These are phyloP conservation scores for Zosterops hypoxanthus DNA, from an alignment of 2,113 vertebrate species.

Conservation along the genomic window DNA sequence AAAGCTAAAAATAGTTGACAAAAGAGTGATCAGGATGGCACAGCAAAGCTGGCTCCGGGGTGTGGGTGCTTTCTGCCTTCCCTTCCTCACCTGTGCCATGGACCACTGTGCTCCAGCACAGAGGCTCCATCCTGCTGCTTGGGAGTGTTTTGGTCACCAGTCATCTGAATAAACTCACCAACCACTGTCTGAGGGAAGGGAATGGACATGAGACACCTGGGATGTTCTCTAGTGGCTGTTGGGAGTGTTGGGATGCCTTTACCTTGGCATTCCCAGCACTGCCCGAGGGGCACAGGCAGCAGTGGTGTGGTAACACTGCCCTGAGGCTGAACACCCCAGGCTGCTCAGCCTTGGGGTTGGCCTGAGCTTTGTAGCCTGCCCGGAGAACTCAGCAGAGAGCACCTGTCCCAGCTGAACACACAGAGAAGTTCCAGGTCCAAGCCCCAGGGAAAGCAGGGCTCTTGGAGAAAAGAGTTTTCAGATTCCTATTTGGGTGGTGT, in stretches of 20 bases:
- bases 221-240: accelerated
- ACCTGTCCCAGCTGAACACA: too few relatives aligned
- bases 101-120: accelerated
- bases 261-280: accelerated
- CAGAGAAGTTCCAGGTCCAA: accelerated
- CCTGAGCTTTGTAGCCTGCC: not conserved
- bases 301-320: accelerated
- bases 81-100: accelerated
- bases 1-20: not conserved
- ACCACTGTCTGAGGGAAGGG: accelerated
- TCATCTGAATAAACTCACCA: not conserved
- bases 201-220: accelerated
- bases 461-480: too few relatives aligned
- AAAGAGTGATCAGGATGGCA: not conserved
- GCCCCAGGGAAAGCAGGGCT: too few relatives aligned
- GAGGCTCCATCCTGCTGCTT: not conserved
- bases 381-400: not conserved
- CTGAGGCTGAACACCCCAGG: not conserved
- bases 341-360: not conserved
- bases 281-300: not conserved
- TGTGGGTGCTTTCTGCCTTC: not conserved
- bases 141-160: accelerated
- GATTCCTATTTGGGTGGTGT: accelerated
- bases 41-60: not conserved
- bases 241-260: not conserved